phyloP scores from a whole-genome alignment of 2,888 invertebrate species.

The Drosophila diplacantha region DNA sequence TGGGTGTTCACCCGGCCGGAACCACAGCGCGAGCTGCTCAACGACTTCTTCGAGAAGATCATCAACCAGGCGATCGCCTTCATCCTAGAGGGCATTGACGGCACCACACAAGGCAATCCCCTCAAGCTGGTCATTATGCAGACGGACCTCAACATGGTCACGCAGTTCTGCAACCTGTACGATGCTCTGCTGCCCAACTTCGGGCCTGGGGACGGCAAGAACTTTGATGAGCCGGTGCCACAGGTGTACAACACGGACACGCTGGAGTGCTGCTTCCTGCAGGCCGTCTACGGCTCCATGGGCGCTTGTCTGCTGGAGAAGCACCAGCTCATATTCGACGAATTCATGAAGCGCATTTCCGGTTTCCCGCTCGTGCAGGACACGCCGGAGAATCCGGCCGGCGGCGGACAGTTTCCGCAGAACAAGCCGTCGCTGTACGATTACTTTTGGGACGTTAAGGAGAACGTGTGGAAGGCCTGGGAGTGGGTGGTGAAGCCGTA shows the following conservation, averaged over 20 bases:
- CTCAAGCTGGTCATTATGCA: slow-evolving; percentile 90
- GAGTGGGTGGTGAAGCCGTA: slow-evolving; percentile 87
- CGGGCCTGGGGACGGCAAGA: slow-evolving; percentile 76
- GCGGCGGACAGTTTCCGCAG: slow-evolving; percentile 85
- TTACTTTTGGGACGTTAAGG: slow-evolving; percentile 85
- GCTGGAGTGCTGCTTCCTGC: slow-evolving; percentile 85
- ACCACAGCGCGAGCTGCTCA: slow-evolving; percentile 77
- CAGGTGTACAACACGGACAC: slow-evolving; percentile 80
- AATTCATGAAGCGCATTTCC: slow-evolving; percentile 83
- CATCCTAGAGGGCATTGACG: slow-evolving; percentile 85
- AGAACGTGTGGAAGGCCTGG: slow-evolving; percentile 90
- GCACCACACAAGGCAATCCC: slow-evolving; percentile 85
- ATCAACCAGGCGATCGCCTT: slow-evolving; percentile 85
- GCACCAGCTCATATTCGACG: slow-evolving; percentile 86
- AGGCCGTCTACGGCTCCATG: slow-evolving; percentile 88
- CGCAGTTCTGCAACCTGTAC: slow-evolving; percentile 89
- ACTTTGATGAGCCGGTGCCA: slow-evolving; percentile 78
- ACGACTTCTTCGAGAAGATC: slow-evolving; percentile 86
- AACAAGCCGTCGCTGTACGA: slow-evolving; percentile 87
- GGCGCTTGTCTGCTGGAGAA: slow-evolving; percentile 87
- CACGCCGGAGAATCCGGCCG: slow-evolving; percentile 81
- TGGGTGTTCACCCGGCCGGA: slow-evolving; percentile 83
- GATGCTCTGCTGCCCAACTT: slow-evolving; percentile 82
- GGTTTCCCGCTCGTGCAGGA: slow-evolving; percentile 86
- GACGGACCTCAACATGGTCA: slow-evolving; percentile 91